Percentiles rank a stretch among this genome's conserved stretches.
phyloP scores from a whole-genome alignment of 2,888 invertebrate genomes.

The Synanthedon andrenaeformis region DNA sequence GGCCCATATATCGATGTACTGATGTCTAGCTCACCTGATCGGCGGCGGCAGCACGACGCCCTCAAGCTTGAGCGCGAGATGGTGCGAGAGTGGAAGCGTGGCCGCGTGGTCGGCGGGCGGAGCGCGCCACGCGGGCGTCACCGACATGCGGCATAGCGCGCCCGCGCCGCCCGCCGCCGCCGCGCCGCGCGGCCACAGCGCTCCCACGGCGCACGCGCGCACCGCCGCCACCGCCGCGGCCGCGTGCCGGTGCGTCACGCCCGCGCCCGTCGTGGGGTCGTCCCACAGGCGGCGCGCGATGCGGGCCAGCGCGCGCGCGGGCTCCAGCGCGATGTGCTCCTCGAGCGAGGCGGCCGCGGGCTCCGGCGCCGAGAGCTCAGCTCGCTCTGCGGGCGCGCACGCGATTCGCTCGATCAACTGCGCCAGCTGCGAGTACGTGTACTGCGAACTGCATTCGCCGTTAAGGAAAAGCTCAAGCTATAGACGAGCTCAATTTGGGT shows the following conservation, averaged over 20 bases:
- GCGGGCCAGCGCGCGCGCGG: constrained; percentile 31
- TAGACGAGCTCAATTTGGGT: background rate
- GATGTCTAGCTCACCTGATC: constrained; percentile 72
- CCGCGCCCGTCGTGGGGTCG: constrained; percentile 43
- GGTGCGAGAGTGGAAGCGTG: constrained; percentile 84
- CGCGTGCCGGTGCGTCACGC: constrained; percentile 55
- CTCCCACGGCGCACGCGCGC: constrained; percentile 74
- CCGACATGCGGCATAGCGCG: constrained; percentile 54
- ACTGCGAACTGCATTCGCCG: constrained; percentile 74
- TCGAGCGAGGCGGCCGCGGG: constrained; percentile 41
- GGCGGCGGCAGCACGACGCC: constrained; percentile 83
- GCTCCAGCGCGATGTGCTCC: constrained; percentile 43
- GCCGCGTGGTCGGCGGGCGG: constrained; percentile 85
- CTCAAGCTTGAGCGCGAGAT: constrained; percentile 92
- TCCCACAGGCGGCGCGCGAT: constrained; percentile 49
- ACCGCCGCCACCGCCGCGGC: constrained; percentile 41
- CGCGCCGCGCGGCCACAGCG: constrained; percentile 83
- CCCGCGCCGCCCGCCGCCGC: constrained; percentile 82
- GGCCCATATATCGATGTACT: too few relatives aligned
- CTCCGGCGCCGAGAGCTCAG: constrained; percentile 33
- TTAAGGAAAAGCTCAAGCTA: too few relatives aligned
- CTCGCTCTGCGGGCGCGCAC: constrained; percentile 42
- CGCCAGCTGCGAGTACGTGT: constrained; percentile 81
- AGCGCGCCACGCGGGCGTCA: constrained; percentile 44
- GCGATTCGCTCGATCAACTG: constrained; percentile 81